These are phyloP conservation scores for Paguma larvata DNA, from an alignment of 2,797 vertebrate species.

Conservation along the genomic window DNA sequence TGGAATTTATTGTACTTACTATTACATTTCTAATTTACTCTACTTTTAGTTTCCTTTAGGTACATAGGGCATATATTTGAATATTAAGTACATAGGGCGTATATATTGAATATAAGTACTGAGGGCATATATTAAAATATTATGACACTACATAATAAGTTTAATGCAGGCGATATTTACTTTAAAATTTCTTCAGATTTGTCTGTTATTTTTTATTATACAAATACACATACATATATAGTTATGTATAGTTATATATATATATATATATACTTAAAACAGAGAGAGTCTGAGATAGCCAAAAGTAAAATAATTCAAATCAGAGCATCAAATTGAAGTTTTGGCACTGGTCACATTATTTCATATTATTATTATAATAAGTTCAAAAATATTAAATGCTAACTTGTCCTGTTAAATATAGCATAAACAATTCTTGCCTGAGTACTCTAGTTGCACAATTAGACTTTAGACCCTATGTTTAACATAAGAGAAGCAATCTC, in stretches of 20 bases:
- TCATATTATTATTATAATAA: not conserved
- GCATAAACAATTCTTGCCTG: not conserved
- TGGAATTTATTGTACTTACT: not conserved
- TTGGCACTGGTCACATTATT: not conserved
- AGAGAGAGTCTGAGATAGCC: too few relatives aligned
- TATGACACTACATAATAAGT: not conserved
- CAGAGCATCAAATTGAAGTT: not conserved
- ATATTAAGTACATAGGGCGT: not conserved
- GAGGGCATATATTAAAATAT: constrained; percentile 47
- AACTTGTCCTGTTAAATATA: not conserved
- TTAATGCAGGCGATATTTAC: not conserved
- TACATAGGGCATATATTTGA: constrained; percentile 28
- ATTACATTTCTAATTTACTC: constrained; percentile 34
- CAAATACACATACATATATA: not conserved
- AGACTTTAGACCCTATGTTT: not conserved
- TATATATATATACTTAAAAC: too few relatives aligned
- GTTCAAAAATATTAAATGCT: constrained; percentile 1
- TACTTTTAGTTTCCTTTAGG: constrained; percentile 50
- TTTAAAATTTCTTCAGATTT: not conserved
- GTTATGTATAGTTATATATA: not conserved
- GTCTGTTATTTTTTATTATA: not conserved
- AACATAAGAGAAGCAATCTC: not conserved
- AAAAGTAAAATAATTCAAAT: not conserved
- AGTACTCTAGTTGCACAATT: not conserved
- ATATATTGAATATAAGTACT: not conserved